Evolutionary conservation across 2,888 invertebrate genomes (phyloP), one percentile per base, ranked within the genome.

Genomic region (Glomeris marginata): DNA sequence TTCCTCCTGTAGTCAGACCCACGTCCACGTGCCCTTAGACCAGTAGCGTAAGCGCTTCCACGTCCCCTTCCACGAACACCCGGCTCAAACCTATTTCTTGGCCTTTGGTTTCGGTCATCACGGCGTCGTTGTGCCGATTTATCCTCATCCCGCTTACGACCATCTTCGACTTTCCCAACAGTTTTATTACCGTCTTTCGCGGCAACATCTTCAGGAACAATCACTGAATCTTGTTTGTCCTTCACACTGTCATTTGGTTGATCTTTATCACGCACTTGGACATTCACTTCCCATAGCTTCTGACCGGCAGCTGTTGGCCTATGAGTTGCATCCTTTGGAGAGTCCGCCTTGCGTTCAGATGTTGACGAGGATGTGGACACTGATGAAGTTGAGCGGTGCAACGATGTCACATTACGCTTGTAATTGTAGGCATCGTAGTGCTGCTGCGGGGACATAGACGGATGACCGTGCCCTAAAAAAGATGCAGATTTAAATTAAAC

Each of bases 161-260:
- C 45, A 34, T 42, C 49, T n/a, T 49, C 50, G 6, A 35, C 45
- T 37, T 50, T 47, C 44, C 22, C 15, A 13, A 16, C 35, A 2
- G 40, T 20, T 8, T 40, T 33, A 2, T 34, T 15, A 20, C 41
- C 48, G 16, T 52, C 52, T 20, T 53, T 48, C 43, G 51, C 52
- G 34, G 43, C 46, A 43, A 35, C 42, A 36, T 49, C 50, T 18
- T 50, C 57, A 28, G 28, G 8, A 3, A 8, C 28, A 28, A 28
- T 8, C 50, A 77, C 76, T 22, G 75, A 74, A 55, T 73, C 72
- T 54, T 74, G 72, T 18, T 77, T 78, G 2, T 75, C 72, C 61
- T 78, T 77, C 50, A 78, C 56, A 16, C 48, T 40, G 42, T 56
- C 56, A 51, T 53, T 51, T 3, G 8, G 28, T 8, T 28, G 4